These are phyloP conservation scores for Rissa tridactyla DNA, from an alignment of 2,113 vertebrate species.

Conservation along the genomic window DNA sequence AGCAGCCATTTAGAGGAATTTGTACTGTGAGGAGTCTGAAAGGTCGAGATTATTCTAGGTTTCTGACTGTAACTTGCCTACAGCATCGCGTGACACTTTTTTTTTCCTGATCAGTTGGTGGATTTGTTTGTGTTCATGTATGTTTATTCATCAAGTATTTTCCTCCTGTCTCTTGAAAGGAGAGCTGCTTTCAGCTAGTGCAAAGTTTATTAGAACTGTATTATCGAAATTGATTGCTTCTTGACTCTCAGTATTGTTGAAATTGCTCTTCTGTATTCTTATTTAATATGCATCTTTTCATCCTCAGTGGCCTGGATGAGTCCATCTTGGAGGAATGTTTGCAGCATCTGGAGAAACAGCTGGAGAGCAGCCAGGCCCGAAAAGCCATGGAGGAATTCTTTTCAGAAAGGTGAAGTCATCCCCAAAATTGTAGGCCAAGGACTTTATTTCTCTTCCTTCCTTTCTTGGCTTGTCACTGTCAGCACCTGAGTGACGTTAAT, in stretches of 20 bases:
- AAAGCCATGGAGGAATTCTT: slow-evolving; percentile 99
- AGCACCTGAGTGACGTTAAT: background rate
- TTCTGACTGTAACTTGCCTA: background rate
- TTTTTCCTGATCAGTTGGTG: background rate
- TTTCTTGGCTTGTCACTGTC: background rate
- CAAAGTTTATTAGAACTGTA: background rate
- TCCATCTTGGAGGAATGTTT: slow-evolving; percentile 95
- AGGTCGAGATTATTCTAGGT: background rate
- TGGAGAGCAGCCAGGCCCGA: slow-evolving; percentile 93
- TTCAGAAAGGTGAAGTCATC: slow-evolving; percentile 85
- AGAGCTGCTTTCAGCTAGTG: background rate
- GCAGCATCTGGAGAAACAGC: slow-evolving; percentile 94
- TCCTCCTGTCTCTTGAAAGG: background rate
- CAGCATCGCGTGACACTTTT: background rate
- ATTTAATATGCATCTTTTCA: background rate
- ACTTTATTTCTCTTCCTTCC: background rate
- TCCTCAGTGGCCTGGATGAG: slow-evolving; percentile 89
- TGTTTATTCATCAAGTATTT: background rate
- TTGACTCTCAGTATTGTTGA: background rate
- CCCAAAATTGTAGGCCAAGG: background rate
- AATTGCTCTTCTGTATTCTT: background rate
- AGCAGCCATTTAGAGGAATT: background rate
- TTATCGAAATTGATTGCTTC: background rate
- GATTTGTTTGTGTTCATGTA: background rate
- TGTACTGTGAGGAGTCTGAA: background rate